Evolutionary conservation across 2,113 vertebrate genomes (phyloP).

Genomic region (Stomatorhinus ivindoensis): DNA sequence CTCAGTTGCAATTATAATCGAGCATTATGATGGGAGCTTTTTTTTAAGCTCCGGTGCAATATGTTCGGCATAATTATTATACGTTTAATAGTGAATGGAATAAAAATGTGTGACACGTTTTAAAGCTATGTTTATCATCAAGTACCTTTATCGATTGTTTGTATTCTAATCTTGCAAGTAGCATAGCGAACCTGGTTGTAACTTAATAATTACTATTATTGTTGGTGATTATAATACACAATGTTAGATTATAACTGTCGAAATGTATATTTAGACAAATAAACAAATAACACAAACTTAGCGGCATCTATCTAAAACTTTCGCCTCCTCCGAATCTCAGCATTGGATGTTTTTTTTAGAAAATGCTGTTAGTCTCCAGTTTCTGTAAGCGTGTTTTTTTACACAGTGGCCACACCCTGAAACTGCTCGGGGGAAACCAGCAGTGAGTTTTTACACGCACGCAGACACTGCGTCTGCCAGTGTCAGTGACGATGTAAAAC

Average conservation of each 20-base stretch:
- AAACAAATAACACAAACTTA: neutral
- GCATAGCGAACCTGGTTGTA: neutral
- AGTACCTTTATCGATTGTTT: neutral
- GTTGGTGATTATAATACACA: neutral
- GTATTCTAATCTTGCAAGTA: neutral
- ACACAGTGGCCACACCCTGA: constrained; percentile 44
- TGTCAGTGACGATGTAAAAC: neutral
- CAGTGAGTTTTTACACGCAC: neutral
- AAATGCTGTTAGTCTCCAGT: neutral
- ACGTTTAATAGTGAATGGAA: neutral
- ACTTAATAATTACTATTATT: neutral
- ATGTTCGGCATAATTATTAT: neutral
- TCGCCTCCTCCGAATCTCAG: neutral
- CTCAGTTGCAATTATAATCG: neutral
- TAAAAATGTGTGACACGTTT: neutral
- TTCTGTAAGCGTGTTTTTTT: constrained; percentile 3
- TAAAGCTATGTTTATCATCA: neutral
- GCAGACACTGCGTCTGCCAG: neutral
- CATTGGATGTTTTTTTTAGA: neutral
- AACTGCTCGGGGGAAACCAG: constrained; percentile 29
- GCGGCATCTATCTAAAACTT: neutral
- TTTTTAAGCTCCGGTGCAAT: neutral
- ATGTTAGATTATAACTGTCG: neutral
- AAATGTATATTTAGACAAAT: neutral
- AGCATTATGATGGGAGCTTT: neutral